These are phyloP conservation scores for Catocala fraxini DNA, from an alignment of 2,888 invertebrate genomes.

Conservation along the genomic window DNA sequence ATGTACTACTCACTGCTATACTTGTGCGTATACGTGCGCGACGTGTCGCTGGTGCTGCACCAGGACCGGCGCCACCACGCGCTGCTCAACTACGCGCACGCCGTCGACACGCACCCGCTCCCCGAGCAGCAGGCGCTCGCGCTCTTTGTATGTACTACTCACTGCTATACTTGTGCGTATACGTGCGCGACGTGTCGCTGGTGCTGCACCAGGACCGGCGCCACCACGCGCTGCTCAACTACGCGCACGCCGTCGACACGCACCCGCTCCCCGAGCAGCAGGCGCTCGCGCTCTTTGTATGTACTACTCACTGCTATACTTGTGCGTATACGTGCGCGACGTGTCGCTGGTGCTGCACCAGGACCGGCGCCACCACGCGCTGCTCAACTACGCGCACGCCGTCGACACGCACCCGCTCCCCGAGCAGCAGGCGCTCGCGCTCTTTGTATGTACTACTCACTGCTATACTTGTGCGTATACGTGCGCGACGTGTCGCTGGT, in stretches of 20 bases:
- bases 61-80: conserved; percentile 96
- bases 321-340: conserved; percentile 87
- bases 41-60: conserved; percentile 88
- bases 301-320: conserved; percentile 85
- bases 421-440: too few relatives aligned
- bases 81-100: conserved; percentile 90
- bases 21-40: conserved; percentile 92
- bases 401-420: too few relatives aligned
- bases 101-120: conserved; percentile 59
- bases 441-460: too few relatives aligned
- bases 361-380: conserved; percentile 95
- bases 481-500: too few relatives aligned
- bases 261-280: conserved; percentile 90
- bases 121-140: conserved; percentile 94
- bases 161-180: conserved; percentile 81
- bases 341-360: conserved; percentile 96
- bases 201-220: conserved; percentile 96
- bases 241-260: too few relatives aligned
- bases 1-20: conserved; percentile 87
- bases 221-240: conserved; percentile 92
- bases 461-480: too few relatives aligned
- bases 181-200: conserved; percentile 93
- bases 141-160: conserved; percentile 89
- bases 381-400: conserved; percentile 89
- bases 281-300: conserved; percentile 93